These are phyloP conservation scores for Barnardius zonarius DNA, from an alignment of 2,113 vertebrate genomes.

Conservation along the genomic window DNA sequence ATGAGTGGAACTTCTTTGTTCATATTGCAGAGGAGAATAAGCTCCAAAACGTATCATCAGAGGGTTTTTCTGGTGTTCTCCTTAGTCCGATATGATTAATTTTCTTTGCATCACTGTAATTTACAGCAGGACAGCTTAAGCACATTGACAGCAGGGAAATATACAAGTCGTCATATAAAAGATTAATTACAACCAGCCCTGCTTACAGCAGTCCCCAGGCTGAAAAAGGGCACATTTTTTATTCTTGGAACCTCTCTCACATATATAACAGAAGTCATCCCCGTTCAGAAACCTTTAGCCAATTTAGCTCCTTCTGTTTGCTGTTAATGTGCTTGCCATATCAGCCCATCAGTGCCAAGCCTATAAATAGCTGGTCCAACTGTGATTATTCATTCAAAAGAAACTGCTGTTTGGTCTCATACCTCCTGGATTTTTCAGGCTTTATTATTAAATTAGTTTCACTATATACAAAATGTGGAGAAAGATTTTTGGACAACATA, in stretches of 20 bases:
- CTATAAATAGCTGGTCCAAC: slow-evolving; percentile 33
- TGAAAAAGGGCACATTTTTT: slow-evolving; percentile 21
- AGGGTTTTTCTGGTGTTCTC: background rate
- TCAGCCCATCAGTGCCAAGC: background rate
- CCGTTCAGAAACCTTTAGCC: slow-evolving; percentile 10
- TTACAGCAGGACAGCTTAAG: slow-evolving; percentile 1
- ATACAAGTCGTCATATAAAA: background rate
- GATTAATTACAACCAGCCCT: slow-evolving; percentile 19
- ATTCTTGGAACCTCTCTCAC: slow-evolving; percentile 42
- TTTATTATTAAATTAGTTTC: background rate
- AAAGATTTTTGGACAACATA: background rate
- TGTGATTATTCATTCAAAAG: slow-evolving; percentile 28
- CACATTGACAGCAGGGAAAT: slow-evolving; percentile 8
- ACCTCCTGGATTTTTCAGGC: slow-evolving; percentile 5
- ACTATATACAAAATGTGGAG: background rate
- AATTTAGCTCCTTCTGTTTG: slow-evolving; percentile 60
- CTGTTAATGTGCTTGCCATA: slow-evolving; percentile 24
- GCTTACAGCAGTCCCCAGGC: slow-evolving; percentile 1
- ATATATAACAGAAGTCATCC: background rate
- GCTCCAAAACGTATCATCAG: background rate
- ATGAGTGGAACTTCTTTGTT: background rate
- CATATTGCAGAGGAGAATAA: background rate
- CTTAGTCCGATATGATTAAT: slow-evolving; percentile 12
- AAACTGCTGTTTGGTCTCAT: slow-evolving; percentile 2
- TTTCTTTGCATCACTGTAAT: background rate